phyloP scores from a whole-genome alignment of 2,113 vertebrate genomes.

The Epinephelus lanceolatus region DNA sequence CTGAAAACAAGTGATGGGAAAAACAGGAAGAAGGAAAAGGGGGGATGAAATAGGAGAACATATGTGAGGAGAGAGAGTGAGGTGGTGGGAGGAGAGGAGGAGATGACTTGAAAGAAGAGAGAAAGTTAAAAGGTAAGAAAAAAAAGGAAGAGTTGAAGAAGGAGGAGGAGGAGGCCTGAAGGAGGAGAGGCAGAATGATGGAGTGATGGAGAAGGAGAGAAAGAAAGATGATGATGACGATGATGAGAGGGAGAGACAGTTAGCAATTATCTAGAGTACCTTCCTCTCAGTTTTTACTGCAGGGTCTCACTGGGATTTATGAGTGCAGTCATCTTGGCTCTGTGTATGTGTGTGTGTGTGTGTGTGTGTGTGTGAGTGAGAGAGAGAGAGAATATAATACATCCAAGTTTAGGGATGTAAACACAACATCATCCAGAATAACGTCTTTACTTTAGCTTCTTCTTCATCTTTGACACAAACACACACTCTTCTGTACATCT shows the following conservation, averaged over 20 bases:
- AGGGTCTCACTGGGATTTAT: slow-evolving; percentile 42
- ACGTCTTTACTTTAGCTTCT: background rate
- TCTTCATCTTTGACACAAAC: background rate
- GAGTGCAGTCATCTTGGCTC: background rate
- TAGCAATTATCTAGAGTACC: slow-evolving; percentile 37
- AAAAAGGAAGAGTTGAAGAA: background rate
- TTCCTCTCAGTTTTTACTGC: slow-evolving; percentile 44
- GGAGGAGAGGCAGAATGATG: too few species aligned
- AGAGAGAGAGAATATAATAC: background rate
- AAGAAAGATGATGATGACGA: too few species aligned
- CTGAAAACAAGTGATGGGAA: too few species aligned
- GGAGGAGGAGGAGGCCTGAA: too few species aligned
- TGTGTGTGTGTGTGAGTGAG: background rate
- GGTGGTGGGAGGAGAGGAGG: background rate
- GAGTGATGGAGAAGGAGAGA: too few species aligned
- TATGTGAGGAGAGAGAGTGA: background rate
- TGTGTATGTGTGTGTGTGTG: slow-evolving; percentile 10
- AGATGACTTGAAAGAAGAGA: background rate
- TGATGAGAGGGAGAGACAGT: background rate
- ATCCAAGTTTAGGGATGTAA: slow-evolving; percentile 24
- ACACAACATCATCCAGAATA: slow-evolving; percentile 18
- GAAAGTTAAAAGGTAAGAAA: background rate
- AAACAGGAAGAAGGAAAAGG: background rate
- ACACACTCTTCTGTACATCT: too few species aligned
- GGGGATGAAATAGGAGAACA: too few species aligned